These are phyloP conservation scores for Umimayanthus chanpuru DNA, from an alignment of 92 coral and sea anemone genomes.

Conservation along the genomic window DNA sequence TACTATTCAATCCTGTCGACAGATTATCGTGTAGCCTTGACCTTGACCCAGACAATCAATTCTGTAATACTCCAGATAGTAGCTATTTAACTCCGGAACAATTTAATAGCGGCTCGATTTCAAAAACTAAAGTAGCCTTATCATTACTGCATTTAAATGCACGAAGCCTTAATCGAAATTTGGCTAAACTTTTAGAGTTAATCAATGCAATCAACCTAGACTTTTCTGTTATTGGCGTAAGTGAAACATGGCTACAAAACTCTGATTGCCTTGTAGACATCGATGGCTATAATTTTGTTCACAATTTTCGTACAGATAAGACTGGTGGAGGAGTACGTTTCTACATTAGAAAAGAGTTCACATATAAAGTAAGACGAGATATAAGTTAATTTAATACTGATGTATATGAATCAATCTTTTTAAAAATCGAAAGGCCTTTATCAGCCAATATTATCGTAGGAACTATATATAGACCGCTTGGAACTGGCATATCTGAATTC, in stretches of 20 bases:
- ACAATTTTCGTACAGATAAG: too few relatives aligned
- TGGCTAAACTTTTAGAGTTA: neutral
- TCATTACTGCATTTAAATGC: conserved; percentile 2
- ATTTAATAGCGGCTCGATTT: neutral
- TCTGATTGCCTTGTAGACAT: too few relatives aligned
- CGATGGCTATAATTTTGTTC: too few relatives aligned
- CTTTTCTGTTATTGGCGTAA: too few relatives aligned
- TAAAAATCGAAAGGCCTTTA: neutral
- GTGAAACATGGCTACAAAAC: too few relatives aligned
- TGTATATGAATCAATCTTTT: neutral
- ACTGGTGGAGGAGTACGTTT: too few relatives aligned
- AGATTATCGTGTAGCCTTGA: neutral
- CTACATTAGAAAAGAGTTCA: neutral
- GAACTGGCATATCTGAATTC: neutral
- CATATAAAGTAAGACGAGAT: neutral
- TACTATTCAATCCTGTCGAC: neutral
- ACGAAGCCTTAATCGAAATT: neutral
- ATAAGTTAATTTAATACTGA: neutral
- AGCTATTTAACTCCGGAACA: neutral
- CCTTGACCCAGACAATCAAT: neutral
- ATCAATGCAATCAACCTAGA: neutral
- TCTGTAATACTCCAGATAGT: neutral
- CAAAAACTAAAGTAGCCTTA: neutral
- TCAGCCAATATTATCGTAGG: neutral
- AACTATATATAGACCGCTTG: conserved; percentile 23